Evolutionary conservation across 2,113 vertebrate species (phyloP).

Genomic region (Forbesichthys agassizii): DNA sequence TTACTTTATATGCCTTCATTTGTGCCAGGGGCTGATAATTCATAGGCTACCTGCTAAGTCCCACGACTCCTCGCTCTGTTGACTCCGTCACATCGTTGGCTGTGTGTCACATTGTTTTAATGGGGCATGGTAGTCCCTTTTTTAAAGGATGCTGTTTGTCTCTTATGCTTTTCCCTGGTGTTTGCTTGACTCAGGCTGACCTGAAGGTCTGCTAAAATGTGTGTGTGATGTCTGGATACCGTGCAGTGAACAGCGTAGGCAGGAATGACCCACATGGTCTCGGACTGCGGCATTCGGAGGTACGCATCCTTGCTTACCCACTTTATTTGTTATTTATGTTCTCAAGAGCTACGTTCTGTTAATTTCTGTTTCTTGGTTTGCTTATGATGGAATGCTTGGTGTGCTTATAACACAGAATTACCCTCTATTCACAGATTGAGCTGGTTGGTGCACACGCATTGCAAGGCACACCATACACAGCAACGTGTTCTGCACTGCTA

Average conservation of each 20-base stretch:
- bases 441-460: slow-evolving; percentile 67
- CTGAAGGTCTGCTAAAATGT: neutral
- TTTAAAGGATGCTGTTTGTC: neutral
- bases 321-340: too few species aligned
- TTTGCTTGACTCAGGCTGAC: slow-evolving; percentile 47
- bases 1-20: slow-evolving; percentile 60
- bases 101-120: neutral
- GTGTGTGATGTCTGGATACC: neutral
- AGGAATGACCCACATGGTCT: slow-evolving; percentile 24
- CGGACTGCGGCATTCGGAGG: neutral
- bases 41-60: slow-evolving; percentile 32
- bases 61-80: slow-evolving; percentile 29
- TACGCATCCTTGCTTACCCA: neutral
- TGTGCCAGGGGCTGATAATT: slow-evolving; percentile 53
- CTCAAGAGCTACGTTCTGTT: neutral
- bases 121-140: neutral
- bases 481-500: slow-evolving; percentile 22
- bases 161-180: slow-evolving; percentile 27
- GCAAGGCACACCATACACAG: slow-evolving; percentile 26
- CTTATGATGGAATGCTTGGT: neutral
- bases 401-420: slow-evolving; percentile 39
- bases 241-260: neutral
- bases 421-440: slow-evolving; percentile 74
- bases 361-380: slow-evolving; percentile 30
- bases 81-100: neutral